Evolutionary conservation across 1,140 invertebrate species (phyloP).

Genomic region (Drosophila ohnishii): DNA sequence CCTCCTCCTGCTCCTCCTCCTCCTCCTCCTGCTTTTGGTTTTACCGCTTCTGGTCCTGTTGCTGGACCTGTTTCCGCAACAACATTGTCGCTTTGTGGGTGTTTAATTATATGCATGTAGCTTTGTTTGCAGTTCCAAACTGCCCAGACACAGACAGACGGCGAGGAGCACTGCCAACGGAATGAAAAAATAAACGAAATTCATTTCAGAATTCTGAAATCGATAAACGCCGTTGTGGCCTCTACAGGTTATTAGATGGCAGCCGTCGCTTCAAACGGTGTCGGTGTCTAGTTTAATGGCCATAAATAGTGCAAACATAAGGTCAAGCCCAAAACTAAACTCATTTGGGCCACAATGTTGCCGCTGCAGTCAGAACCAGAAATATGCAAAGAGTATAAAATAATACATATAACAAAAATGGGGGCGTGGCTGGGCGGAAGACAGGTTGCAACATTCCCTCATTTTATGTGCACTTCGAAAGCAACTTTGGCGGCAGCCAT

Average conservation of each 20-base stretch:
- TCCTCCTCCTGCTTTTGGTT: background rate
- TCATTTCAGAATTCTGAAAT: slow-evolving; percentile 40
- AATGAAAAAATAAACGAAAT: slow-evolving; percentile 19
- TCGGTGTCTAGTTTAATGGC: slow-evolving; percentile 39
- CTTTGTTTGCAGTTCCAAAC: slow-evolving; percentile 1
- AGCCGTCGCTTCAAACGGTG: slow-evolving; percentile 20
- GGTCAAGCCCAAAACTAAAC: slow-evolving; percentile 37
- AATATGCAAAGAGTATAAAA: slow-evolving; percentile 5
- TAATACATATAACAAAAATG: background rate
- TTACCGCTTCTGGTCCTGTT: slow-evolving; percentile 6
- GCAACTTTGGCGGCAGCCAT: slow-evolving; percentile 47
- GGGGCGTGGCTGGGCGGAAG: slow-evolving; percentile 44
- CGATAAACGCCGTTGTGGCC: slow-evolving; percentile 32
- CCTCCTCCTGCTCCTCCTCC: background rate
- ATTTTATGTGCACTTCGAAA: slow-evolving; percentile 40
- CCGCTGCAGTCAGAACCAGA: background rate
- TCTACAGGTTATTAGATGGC: slow-evolving; percentile 7
- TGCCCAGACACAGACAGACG: slow-evolving; percentile 7
- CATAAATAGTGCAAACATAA: slow-evolving; percentile 56
- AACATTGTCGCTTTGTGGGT: slow-evolving; percentile 57
- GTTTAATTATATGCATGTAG: slow-evolving; percentile 53
- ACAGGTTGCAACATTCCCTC: slow-evolving; percentile 53
- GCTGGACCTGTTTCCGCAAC: slow-evolving; percentile 12
- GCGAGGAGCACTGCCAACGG: background rate
- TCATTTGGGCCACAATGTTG: slow-evolving; percentile 58